Evolutionary conservation across 2,888 invertebrate genomes (phyloP).

Genomic region (Colletes collaris): DNA sequence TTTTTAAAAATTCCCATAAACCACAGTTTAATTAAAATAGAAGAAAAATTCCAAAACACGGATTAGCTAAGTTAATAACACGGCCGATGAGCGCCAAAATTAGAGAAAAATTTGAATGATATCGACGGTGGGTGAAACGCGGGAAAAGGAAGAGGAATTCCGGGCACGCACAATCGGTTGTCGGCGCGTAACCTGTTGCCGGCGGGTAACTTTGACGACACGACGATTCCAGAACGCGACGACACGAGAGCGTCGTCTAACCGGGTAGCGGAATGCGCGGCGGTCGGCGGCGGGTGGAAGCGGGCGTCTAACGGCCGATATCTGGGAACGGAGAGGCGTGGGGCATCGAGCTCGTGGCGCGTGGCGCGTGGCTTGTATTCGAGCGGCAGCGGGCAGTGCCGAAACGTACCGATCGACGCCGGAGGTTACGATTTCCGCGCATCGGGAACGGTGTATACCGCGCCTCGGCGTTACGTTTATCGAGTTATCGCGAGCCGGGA

Average conservation of each 20-base stretch:
- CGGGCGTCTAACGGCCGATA: conserved; percentile 23
- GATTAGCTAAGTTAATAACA: too few relatives aligned
- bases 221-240: neutral
- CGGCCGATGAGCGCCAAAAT: too few relatives aligned
- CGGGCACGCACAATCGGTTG: too few relatives aligned
- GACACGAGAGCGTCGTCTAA: neutral
- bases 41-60: too few relatives aligned
- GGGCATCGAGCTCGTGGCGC: conserved; percentile 38
- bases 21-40: too few relatives aligned
- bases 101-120: too few relatives aligned
- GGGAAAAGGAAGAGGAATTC: too few relatives aligned
- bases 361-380: conserved; percentile 55
- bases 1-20: too few relatives aligned
- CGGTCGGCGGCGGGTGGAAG: neutral
- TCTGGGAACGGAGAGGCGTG: conserved; percentile 20
- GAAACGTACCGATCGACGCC: conserved; percentile 46
- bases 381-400: conserved; percentile 37
- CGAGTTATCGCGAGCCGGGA: neutral
- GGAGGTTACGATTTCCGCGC: conserved; percentile 40
- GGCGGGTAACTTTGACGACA: neutral
- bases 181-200: neutral
- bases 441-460: conserved; percentile 10
- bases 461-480: neutral
- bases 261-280: conserved; percentile 1
- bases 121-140: too few relatives aligned